Evolutionary conservation across 2,113 vertebrate genomes (phyloP).

Genomic region (Stigmatopora nigra): DNA sequence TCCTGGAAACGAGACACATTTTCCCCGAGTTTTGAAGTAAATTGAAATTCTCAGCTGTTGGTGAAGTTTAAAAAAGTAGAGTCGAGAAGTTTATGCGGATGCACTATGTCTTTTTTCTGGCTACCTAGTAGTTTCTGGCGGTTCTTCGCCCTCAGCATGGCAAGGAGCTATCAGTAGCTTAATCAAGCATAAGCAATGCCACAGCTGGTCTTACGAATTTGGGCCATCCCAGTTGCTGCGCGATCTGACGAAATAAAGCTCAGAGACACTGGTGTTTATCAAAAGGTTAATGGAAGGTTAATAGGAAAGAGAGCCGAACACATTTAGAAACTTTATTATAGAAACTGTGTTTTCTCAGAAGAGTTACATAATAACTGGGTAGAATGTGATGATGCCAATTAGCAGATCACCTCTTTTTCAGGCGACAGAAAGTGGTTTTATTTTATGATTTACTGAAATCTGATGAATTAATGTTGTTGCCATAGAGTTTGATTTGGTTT

Average conservation of each 20-base stretch:
- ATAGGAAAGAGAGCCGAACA: slow-evolving; percentile 55
- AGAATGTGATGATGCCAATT: slow-evolving; percentile 43
- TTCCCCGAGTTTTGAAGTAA: slow-evolving; percentile 18
- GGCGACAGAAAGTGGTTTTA: slow-evolving; percentile 14
- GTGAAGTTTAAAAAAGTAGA: not conserved
- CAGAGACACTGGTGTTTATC: slow-evolving; percentile 58
- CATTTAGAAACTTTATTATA: slow-evolving; percentile 61
- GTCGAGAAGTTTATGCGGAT: slow-evolving; percentile 6
- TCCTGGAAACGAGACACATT: not conserved
- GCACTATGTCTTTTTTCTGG: slow-evolving; percentile 12
- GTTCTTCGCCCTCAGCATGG: slow-evolving; percentile 41
- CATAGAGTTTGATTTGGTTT: slow-evolving; percentile 5
- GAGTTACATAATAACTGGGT: slow-evolving; percentile 29
- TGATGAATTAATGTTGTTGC: slow-evolving; percentile 8
- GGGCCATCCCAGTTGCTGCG: slow-evolving; percentile 45
- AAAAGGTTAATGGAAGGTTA: slow-evolving; percentile 74
- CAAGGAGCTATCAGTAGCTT: slow-evolving; percentile 47
- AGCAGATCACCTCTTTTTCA: slow-evolving; percentile 28
- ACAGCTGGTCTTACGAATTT: slow-evolving; percentile 61
- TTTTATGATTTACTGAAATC: slow-evolving; percentile 36
- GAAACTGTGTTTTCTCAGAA: slow-evolving; percentile 51
- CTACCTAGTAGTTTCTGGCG: slow-evolving; percentile 18
- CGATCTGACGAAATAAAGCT: slow-evolving; percentile 44
- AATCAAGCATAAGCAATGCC: slow-evolving; percentile 59
- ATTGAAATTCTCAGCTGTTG: not conserved